A percentile compares a stretch with the other conserved stretches of the same genome.
Evolutionary conservation across 2,113 vertebrate genomes (phyloP).

Genomic region (Paratilapia polleni): DNA sequence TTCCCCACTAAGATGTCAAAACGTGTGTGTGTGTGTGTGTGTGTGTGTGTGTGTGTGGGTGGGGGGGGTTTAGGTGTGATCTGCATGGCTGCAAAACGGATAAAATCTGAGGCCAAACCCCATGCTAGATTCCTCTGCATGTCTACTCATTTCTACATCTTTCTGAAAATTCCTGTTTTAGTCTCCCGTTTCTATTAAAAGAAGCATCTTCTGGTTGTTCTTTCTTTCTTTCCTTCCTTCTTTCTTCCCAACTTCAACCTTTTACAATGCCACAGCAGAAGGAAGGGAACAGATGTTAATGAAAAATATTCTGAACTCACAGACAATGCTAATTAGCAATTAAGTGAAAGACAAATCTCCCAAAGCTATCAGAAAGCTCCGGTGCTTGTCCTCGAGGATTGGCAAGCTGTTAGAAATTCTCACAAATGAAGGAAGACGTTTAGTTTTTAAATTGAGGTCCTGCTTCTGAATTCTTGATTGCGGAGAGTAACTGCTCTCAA

Average conservation of each 20-base stretch:
- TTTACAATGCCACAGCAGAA: not conserved
- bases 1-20: no score
- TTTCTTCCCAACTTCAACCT: not conserved
- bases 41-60: no score
- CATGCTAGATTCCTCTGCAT: not conserved
- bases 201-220: not conserved
- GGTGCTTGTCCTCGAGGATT: not conserved
- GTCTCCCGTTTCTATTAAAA: not conserved
- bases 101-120: not conserved
- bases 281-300: constrained; percentile 32
- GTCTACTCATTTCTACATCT: not conserved
- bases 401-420: not conserved
- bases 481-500: not conserved
- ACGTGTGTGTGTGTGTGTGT: not conserved
- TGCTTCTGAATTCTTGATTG: not conserved
- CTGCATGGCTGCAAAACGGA: constrained; percentile 26
- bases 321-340: constrained; percentile 48
- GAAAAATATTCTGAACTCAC: constrained; percentile 10
- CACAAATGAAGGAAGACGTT: not conserved
- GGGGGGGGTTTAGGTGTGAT: not conserved
- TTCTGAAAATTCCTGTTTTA: not conserved
- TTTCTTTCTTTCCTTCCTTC: not conserved
- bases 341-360: constrained; percentile 19
- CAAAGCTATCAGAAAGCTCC: not conserved
- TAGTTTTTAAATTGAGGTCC: accelerated